A percentile compares a stretch with the other conserved stretches of the same genome.
phyloP scores from a whole-genome alignment of 2,797 vertebrate genomes.

The Glossophaga mutica region DNA sequence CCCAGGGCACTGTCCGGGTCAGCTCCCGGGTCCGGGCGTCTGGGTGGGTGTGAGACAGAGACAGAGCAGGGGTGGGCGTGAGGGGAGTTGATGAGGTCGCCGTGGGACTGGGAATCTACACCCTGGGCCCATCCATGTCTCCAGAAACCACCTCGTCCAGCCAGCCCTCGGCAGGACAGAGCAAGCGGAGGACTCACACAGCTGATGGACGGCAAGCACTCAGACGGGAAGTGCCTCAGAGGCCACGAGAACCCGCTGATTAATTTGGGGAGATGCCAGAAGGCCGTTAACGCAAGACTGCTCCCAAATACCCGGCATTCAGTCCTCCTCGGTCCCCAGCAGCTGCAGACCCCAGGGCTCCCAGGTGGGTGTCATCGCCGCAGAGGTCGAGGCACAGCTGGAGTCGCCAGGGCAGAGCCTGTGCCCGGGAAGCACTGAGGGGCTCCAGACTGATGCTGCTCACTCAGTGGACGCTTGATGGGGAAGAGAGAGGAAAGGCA shows the following conservation, averaged over 20 bases:
- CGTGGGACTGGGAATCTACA: background rate
- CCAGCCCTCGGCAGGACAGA: background rate
- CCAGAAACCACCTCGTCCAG: background rate
- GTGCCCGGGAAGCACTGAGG: conserved; percentile 31
- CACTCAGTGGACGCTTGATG: background rate
- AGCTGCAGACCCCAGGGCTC: background rate
- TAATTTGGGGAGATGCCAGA: background rate
- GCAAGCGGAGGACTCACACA: background rate
- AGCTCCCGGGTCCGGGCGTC: background rate
- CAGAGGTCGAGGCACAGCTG: background rate
- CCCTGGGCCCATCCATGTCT: background rate
- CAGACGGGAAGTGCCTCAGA: background rate
- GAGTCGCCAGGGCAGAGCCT: background rate
- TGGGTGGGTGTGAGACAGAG: background rate
- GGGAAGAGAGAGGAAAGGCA: background rate
- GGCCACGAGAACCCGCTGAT: background rate
- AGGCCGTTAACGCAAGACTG: background rate
- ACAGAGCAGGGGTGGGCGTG: background rate
- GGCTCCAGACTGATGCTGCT: background rate
- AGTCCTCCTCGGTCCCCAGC: background rate
- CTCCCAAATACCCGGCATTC: background rate
- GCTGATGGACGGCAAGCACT: background rate
- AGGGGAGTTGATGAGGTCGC: background rate
- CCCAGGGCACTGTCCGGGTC: background rate
- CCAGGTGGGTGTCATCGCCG: background rate